phyloP scores from a whole-genome alignment of 2,797 vertebrate species.

The Carapus acus region DNA sequence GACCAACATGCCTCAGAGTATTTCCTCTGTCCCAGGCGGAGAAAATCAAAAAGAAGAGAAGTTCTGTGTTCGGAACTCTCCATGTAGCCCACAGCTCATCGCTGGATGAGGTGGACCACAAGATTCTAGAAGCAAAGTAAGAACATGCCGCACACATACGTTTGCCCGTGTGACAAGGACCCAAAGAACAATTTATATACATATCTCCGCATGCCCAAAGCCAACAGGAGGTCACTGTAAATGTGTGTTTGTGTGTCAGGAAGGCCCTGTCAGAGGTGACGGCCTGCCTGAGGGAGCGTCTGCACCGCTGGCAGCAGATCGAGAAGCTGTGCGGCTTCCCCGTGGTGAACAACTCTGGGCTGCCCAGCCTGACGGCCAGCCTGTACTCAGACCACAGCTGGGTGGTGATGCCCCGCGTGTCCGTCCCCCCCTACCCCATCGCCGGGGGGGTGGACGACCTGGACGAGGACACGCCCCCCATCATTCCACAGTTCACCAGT shows the following conservation, averaged over 20 bases:
- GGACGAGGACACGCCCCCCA: slow-evolving; percentile 96
- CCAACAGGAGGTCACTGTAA: too few relatives aligned
- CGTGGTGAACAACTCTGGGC: slow-evolving; percentile 90
- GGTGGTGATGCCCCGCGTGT: slow-evolving; percentile 97
- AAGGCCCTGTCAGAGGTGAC: slow-evolving; percentile 95
- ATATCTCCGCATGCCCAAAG: too few relatives aligned
- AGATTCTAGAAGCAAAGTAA: slow-evolving; percentile 99
- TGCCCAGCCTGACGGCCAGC: slow-evolving; percentile 90
- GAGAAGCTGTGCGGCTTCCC: slow-evolving; percentile 96
- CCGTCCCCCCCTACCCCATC: slow-evolving; percentile 94
- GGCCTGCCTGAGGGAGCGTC: slow-evolving; percentile 90
- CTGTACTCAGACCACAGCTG: slow-evolving; percentile 98
- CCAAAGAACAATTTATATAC: too few relatives aligned
- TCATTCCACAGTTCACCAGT: slow-evolving; percentile 92
- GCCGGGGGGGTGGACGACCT: slow-evolving; percentile 97
- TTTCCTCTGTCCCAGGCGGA: slow-evolving; percentile 78
- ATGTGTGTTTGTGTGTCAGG: slow-evolving; percentile 59
- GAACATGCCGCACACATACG: slow-evolving; percentile 24
- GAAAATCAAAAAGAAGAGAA: slow-evolving; percentile 97
- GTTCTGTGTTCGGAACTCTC: slow-evolving; percentile 91
- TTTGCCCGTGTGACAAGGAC: too few relatives aligned
- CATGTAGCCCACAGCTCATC: slow-evolving; percentile 98
- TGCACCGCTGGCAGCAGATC: slow-evolving; percentile 98
- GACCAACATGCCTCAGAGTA: too few relatives aligned
- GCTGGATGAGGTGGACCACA: slow-evolving; percentile 96